Percentiles rank a stretch among this genome's conserved stretches.
These are phyloP conservation scores for Ambastaia sidthimunki DNA, from an alignment of 2,797 vertebrate genomes.

Conservation along the genomic window DNA sequence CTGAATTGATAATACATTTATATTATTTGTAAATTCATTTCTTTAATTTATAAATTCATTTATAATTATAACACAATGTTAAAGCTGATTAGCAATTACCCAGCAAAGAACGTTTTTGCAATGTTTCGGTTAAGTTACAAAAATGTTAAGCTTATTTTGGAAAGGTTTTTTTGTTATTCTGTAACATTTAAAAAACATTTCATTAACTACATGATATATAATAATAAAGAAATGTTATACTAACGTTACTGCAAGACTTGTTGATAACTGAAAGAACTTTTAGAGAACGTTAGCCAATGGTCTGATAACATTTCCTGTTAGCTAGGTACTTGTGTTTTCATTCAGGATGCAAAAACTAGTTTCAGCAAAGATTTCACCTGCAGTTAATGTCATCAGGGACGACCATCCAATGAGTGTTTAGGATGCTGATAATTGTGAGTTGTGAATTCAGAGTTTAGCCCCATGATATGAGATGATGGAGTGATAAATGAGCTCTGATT, in stretches of 20 bases:
- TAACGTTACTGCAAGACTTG: too few relatives aligned
- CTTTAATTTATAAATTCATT: neutral
- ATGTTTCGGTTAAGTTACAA: too few relatives aligned
- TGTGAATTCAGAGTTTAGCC: slow-evolving; percentile 19
- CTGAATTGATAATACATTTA: neutral
- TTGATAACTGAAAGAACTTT: too few relatives aligned
- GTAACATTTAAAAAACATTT: too few relatives aligned
- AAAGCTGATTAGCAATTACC: neutral
- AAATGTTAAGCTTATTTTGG: too few relatives aligned
- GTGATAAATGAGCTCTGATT: slow-evolving; percentile 35
- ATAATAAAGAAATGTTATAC: too few relatives aligned
- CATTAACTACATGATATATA: too few relatives aligned
- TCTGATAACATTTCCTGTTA: too few relatives aligned
- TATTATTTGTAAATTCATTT: neutral
- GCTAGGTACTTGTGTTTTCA: neutral
- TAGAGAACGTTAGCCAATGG: too few relatives aligned
- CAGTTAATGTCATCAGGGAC: neutral
- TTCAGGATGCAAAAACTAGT: slow-evolving; percentile 4
- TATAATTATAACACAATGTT: too few relatives aligned
- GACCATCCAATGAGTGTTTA: neutral
- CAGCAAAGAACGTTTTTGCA: too few relatives aligned
- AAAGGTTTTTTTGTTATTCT: too few relatives aligned
- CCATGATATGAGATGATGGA: slow-evolving; percentile 9
- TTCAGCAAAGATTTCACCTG: neutral
- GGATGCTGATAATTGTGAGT: slow-evolving; percentile 16